Evolutionary conservation across 1,140 invertebrate genomes (phyloP).

Genomic region (Sweltsa coloradensis): DNA sequence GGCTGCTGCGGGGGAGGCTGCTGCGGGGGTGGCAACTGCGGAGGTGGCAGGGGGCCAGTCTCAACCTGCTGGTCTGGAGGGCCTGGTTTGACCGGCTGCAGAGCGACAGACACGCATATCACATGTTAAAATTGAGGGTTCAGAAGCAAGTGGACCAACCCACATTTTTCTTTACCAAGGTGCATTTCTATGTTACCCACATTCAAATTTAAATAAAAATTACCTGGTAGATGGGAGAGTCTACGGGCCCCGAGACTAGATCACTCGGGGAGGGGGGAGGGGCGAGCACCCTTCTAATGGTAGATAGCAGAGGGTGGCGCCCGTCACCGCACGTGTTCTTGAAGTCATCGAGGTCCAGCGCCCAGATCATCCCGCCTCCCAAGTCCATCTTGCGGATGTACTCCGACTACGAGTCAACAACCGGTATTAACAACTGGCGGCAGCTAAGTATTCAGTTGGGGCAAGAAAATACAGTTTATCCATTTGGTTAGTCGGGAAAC

Average conservation of each 20-base stretch:
- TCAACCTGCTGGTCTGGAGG: conserved; percentile 53
- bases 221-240: too few relatives aligned
- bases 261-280: conserved; percentile 17
- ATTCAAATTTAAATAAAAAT: too few relatives aligned
- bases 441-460: too few relatives aligned
- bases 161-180: too few relatives aligned
- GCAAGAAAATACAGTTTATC: too few relatives aligned
- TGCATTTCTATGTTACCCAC: too few relatives aligned
- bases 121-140: too few relatives aligned
- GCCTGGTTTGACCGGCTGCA: too few relatives aligned
- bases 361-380: conserved; percentile 85
- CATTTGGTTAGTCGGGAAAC: too few relatives aligned
- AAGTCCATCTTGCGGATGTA: conserved; percentile 60
- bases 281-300: conserved; percentile 52
- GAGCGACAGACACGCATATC: too few relatives aligned
- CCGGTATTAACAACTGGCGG: too few relatives aligned
- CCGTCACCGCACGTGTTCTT: conserved; percentile 52
- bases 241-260: neutral
- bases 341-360: conserved; percentile 51
- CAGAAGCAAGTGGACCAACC: too few relatives aligned
- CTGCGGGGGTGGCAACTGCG: neutral
- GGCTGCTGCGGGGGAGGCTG: neutral
- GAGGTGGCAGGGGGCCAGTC: conserved; percentile 35
- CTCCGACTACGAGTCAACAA: conserved; percentile 35
- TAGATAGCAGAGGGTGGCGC: conserved; percentile 57